Base-by-base conservation (phyloP, 2,888 invertebrate genomes). In the Melieria crassipennis region DNA sequence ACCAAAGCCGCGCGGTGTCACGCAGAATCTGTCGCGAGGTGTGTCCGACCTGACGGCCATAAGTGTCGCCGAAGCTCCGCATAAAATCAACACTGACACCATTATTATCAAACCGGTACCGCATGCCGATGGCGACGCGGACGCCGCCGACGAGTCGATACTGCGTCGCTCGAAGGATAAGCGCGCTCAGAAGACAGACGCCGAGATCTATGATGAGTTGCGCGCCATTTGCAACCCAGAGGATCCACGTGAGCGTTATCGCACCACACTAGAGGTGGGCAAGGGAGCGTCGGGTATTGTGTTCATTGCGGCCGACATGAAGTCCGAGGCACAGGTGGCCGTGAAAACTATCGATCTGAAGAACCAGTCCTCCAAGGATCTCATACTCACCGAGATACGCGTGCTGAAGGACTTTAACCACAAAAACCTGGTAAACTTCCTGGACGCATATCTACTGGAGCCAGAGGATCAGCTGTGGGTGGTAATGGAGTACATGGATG, bases 301-400 rank as follows among this genome's bases (percentile, higher is more conserved):
- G 43, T 96, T 94, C 84, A 94, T 94, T 77, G 97, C 97, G 0
- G 91, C 90, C n/a, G 94, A 96, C 85, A 89, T 90, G 74, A 89
- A 90, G 76, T 91, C 91, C 65, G 89, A 90, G 69, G 89, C 92
- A 46, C 91, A 92, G 83, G 98, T 99, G 7, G 99, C 99, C 47
- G 94, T 99, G 77, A 99, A 99, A 87, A 95, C 96, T 81, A 99
- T 99, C 86, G 96, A 98, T 85, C 90, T 99, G 84, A 91, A 93
- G 52, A 96, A 96, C 85, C 99, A 99, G 86, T 94, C 95, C 67
- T 95, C 97, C 83, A 98, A 98, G 87, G 97, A 98, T 87, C 90
- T 98, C 81, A 94, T 99, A 83, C 90, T 98, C 77, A 98, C 96
- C 65, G 99, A 99, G 89, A 97, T 99, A 77, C 92, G 93, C 81